Evolutionary conservation across 2,888 invertebrate species (phyloP), one percentile per base, ranked within the genome.

Genomic region (Caenorhabditis sp.): DNA sequence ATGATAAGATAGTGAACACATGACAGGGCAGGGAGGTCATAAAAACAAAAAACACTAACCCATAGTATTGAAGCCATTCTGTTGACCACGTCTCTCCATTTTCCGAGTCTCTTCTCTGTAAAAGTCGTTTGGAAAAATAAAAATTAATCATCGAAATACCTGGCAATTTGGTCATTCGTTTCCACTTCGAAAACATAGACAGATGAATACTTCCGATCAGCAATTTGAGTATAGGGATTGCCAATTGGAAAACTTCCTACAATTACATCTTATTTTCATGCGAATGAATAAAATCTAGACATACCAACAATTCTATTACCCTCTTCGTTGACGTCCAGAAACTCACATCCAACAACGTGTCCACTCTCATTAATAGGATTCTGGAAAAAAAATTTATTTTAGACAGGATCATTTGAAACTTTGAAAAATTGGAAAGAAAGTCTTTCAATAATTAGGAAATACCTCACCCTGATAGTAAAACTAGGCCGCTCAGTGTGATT

Each of bases 261-360:
- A 31, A 31, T 31, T n/a, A n/a, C n/a, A n/a, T n/a, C n/a, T n/a
- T n/a, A n/a, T n/a, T n/a, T n/a, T n/a, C n/a, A n/a, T n/a, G n/a
- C 25, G 21, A n/a, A 31, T 1, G 38, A 38, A 21, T 61, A 52
- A 53, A 65, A 10, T 2, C 17, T 43, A 43, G 43, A 43, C 17
- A 12, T 7, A 23, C 83, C 82, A 8, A 82, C 67, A 50, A 83
- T 54, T 8, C 69, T 72, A 43, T 70, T 64, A 7, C 84, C 83
- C 38, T 79, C 77, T 8, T 75, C 74, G 0, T 72, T 61, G 10
- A 76, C 73, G 31, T 84, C 83, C 27, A 83, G 53, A 63, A 83
- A 84, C 38, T 82, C 78, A 53, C 83, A 83, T 31, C 83, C 79
- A 1, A 70, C 57, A 10, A 76, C 27, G 10, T 25, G 14, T 49